Evolutionary conservation across 2,113 vertebrate genomes (phyloP).

Genomic region (Felis catus): F.catus_Fca126_mat1.0 CM031423.1:30139001-30139500

Average conservation of each 20-base stretch:
- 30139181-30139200: background rate
- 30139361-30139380: slow-evolving; percentile 60
- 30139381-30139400: slow-evolving; percentile 56
- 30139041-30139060: background rate
- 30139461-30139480: too few species aligned
- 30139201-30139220: background rate
- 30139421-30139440: slow-evolving; percentile 61
- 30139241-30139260: background rate
- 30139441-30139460: background rate
- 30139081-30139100: background rate
- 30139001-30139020: too few species aligned
- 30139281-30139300: background rate
- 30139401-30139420: slow-evolving; percentile 59
- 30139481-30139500: too few species aligned
- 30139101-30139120: background rate
- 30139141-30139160: background rate
- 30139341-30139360: slow-evolving; percentile 61
- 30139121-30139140: background rate
- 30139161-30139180: background rate
- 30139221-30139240: background rate
- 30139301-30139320: background rate
- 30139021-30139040: background rate
- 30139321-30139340: background rate
- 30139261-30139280: too few species aligned
- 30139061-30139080: background rate